A percentile compares a stretch with the other conserved stretches of the same genome.
phyloP scores from a whole-genome alignment of 1,140 invertebrate genomes.

The Mylabris phalerata region DNA sequence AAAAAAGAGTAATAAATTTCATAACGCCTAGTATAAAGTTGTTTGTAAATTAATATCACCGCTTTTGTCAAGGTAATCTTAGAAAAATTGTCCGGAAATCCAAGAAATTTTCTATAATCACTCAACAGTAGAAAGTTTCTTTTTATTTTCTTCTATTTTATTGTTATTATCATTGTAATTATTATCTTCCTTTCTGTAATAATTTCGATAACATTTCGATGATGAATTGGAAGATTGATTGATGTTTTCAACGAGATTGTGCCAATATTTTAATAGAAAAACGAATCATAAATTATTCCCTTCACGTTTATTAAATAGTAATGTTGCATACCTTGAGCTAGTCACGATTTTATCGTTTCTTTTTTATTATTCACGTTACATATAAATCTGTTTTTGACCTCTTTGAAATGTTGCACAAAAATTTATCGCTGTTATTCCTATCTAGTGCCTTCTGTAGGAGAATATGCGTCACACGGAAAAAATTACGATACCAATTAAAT shows the following conservation, averaged over 20 bases:
- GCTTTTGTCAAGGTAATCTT: background rate
- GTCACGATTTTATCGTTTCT: constrained; percentile 9
- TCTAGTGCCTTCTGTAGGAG: too few species aligned
- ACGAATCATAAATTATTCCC: background rate
- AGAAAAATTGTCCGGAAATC: background rate
- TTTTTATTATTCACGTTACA: constrained; percentile 6
- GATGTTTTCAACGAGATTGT: too few species aligned
- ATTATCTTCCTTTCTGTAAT: too few species aligned
- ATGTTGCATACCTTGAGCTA: constrained; percentile 14
- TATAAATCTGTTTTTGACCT: constrained; percentile 1
- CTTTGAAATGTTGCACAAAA: background rate
- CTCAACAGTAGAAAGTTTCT: background rate
- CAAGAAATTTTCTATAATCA: background rate
- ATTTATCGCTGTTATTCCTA: background rate
- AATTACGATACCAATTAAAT: too few species aligned
- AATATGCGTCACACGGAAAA: too few species aligned
- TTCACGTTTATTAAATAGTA: background rate
- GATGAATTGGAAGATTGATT: too few species aligned
- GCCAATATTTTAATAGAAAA: too few species aligned
- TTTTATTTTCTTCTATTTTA: background rate
- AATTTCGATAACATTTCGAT: too few species aligned
- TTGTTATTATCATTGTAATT: too few species aligned
- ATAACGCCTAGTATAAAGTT: too few species aligned
- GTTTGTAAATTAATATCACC: background rate
- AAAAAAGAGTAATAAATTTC: too few species aligned